Conservation (phyloP, 2,888 invertebrate genomes). For the Panopea generosa region DNA sequence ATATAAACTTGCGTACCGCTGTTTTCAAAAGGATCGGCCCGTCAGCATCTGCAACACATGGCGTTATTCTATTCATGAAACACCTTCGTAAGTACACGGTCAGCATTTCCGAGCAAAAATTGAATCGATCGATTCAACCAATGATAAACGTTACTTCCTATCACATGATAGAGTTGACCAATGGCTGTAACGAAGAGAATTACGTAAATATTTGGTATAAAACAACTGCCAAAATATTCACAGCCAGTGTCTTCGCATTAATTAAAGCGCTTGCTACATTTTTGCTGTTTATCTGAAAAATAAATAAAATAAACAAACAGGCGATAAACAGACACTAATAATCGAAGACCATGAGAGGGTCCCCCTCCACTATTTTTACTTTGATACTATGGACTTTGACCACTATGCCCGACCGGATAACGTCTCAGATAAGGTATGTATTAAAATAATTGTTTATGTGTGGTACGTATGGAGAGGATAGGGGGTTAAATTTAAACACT, state of each 20-base stretch:
- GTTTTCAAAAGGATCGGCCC: not conserved
- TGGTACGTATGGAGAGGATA: no score
- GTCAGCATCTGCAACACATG: conserved; percentile 26
- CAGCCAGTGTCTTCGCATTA: not conserved
- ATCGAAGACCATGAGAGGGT: conserved; percentile 8
- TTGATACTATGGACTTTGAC: conserved; percentile 14
- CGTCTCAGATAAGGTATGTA: not conserved
- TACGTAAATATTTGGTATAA: not conserved
- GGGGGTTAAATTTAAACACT: no score
- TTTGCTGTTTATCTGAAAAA: not conserved
- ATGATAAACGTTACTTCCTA: not conserved
- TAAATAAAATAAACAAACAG: not conserved
- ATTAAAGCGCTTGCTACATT: not conserved
- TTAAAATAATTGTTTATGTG: no score
- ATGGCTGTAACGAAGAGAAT: not conserved
- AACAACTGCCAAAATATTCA: not conserved
- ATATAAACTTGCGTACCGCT: no score
- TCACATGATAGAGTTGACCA: not conserved
- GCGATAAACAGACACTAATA: not conserved
- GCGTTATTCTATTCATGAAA: no score
- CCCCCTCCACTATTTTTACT: conserved; percentile 2
- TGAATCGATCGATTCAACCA: not conserved
- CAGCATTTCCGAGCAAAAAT: not conserved
- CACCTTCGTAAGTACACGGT: no score
- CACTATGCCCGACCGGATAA: not conserved